Base-by-base conservation (phyloP, 2,888 invertebrate genomes). In the Quadroppia sp. region DNA sequence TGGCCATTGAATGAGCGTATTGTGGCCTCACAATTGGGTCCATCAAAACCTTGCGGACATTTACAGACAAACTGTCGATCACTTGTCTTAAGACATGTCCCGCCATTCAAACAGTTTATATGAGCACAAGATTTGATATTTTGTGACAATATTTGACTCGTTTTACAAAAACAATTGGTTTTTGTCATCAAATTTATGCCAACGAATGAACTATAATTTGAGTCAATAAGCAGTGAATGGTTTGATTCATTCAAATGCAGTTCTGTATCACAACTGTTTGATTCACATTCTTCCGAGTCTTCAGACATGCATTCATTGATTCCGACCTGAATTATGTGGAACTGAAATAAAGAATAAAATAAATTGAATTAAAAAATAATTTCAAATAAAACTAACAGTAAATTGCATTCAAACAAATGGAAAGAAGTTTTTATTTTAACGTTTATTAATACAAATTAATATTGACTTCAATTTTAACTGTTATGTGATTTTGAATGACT, bases 191-290 rank as follows among this genome's bases (percentile, higher is more conserved):
- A 89, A 28, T 89, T 88, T 0, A 99, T 92, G 0, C 97, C 97
- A 17, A 98, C 93, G 81, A 97, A 92, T 3, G 94, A 93, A 0
- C 94, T 93, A 1, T 88, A 89, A 81, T 98, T 98, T 0, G 96
- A 94, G 80, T 90, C 94, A 9, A 99, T 92, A 7, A 91, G 87
- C 0, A 36, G 11, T 17, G 93, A 92, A 4, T 4, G 36, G 1
- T 87, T 86, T 20, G 88, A 88, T 74, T 88, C 75, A 23, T 73
- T 88, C 80, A 89, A 88, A 79, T 87, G 87, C 73, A 96, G 84
- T 25, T 86, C 86, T 79, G 92, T 95, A 2, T 88, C 87, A 80
- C 96, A 97, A 0, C 94, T 92, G 67, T 23, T 40, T n/a, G 64
- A 64, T 86, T 85, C 72, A 82, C 82, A 28, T 88, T 87, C 77